A percentile compares a stretch with the other conserved stretches of the same genome.
Evolutionary conservation across 2,797 vertebrate genomes (phyloP).

Genomic region (Clarias platycephalus): DNA sequence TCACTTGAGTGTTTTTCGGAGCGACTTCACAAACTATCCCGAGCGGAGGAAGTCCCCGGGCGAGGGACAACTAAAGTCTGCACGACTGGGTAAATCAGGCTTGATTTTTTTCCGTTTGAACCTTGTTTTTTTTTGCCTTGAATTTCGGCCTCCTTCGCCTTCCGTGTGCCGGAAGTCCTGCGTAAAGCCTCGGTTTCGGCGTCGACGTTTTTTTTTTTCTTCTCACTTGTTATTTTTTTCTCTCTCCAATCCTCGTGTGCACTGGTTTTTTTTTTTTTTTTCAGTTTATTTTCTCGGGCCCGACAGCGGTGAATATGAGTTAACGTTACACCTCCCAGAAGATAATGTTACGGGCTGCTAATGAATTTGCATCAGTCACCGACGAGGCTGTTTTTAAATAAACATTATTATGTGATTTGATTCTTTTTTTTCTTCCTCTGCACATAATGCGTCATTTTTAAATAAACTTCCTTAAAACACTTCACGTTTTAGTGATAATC

Average conservation of each 20-base stretch:
- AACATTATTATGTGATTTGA: conserved; percentile 6
- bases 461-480: background rate
- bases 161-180: conserved; percentile 79
- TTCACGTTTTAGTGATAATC: background rate
- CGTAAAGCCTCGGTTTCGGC: conserved; percentile 57
- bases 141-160: conserved; percentile 61
- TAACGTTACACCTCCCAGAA: conserved; percentile 20
- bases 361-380: conserved; percentile 17
- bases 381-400: conserved; percentile 20
- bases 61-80: conserved; percentile 57
- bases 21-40: conserved; percentile 53
- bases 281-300: conserved; percentile 63
- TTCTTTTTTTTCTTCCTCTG: background rate
- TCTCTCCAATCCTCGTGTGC: conserved; percentile 32
- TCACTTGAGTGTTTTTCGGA: conserved; percentile 60
- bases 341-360: conserved; percentile 20
- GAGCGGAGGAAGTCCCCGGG: conserved; percentile 56
- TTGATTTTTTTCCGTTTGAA: conserved; percentile 58
- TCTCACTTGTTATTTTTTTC: conserved; percentile 51
- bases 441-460: background rate
- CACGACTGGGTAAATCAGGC: conserved; percentile 67
- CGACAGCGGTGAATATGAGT: conserved; percentile 47
- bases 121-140: conserved; percentile 58
- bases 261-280: conserved; percentile 53
- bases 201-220: conserved; percentile 52